Percentiles rank a stretch among this genome's conserved stretches.
These are phyloP conservation scores for Coranthus polyacanthus DNA, from an alignment of 2,797 vertebrate genomes.

Conservation along the genomic window DNA sequence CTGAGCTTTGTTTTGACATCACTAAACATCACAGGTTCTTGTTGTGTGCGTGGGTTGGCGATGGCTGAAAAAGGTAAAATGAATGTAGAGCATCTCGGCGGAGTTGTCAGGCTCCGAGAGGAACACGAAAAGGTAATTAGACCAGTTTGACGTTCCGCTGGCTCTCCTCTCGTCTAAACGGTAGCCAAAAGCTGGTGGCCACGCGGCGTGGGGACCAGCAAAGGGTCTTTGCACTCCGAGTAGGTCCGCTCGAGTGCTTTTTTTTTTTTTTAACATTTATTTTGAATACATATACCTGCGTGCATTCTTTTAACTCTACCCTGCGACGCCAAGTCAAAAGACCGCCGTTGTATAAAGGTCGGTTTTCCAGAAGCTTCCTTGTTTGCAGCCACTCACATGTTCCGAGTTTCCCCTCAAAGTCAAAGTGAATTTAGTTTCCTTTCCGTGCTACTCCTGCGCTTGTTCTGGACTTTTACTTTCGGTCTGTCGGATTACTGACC, in stretches of 20 bases:
- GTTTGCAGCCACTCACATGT: slow-evolving; percentile 39
- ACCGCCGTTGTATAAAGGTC: neutral
- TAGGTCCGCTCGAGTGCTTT: neutral
- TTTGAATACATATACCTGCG: neutral
- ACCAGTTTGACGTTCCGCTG: slow-evolving; percentile 10
- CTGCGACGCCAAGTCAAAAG: neutral
- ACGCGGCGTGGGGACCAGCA: slow-evolving; percentile 52
- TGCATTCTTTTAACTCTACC: neutral
- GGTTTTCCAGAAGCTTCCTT: slow-evolving; percentile 71
- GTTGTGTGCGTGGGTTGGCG: slow-evolving; percentile 59
- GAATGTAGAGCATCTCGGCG: slow-evolving; percentile 58
- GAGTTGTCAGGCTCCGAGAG: slow-evolving; percentile 88
- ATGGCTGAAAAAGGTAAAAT: slow-evolving; percentile 76
- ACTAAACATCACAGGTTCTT: slow-evolving; percentile 27
- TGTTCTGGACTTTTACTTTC: neutral
- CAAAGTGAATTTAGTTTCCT: slow-evolving; percentile 17
- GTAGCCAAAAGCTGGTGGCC: slow-evolving; percentile 43
- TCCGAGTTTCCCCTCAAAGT: neutral
- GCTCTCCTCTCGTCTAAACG: neutral
- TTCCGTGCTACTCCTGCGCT: neutral
- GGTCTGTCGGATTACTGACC: fast-evolving
- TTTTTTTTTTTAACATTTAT: fast-evolving
- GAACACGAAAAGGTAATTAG: slow-evolving; percentile 92
- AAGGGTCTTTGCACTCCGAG: neutral
- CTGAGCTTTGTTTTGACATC: slow-evolving; percentile 79